Evolutionary conservation across 1,140 invertebrate species (phyloP).

Genomic region (Drosophila equinoxialis): DNA sequence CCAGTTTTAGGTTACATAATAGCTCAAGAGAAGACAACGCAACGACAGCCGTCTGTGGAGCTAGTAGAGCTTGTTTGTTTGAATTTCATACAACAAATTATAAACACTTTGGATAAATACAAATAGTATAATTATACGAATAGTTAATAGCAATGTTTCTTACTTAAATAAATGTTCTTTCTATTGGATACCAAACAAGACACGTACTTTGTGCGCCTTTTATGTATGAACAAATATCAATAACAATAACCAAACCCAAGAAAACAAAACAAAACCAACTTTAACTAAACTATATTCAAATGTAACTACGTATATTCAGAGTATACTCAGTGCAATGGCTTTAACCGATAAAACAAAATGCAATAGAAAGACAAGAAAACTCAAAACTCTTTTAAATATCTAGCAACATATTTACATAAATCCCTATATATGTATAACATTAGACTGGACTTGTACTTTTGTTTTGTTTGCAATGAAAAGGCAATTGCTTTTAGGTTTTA

Average conservation of each 20-base stretch:
- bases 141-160: conserved; percentile 2
- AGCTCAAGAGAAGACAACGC: not conserved
- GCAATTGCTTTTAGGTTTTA: not conserved
- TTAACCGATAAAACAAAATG: conserved; percentile 11
- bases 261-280: conserved; percentile 14
- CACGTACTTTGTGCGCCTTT: not conserved
- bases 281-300: conserved; percentile 3
- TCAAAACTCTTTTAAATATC: conserved; percentile 29
- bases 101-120: not conserved
- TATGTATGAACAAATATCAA: conserved; percentile 18
- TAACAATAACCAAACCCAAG: not conserved
- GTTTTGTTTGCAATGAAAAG: no score
- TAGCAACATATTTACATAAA: conserved; percentile 17
- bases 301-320: conserved; percentile 52
- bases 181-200: not conserved
- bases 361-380: conserved; percentile 9
- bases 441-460: not conserved
- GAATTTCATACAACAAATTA: not conserved
- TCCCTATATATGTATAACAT: not conserved
- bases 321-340: conserved; percentile 46
- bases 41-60: conserved; percentile 3
- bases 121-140: conserved; percentile 1
- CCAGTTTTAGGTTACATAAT: not conserved
- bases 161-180: conserved; percentile 1
- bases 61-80: not conserved